A percentile compares a stretch with the other conserved stretches of the same genome.
Conservation (phyloP, 2,113 vertebrate genomes). For the Struthio camelus region DNA sequence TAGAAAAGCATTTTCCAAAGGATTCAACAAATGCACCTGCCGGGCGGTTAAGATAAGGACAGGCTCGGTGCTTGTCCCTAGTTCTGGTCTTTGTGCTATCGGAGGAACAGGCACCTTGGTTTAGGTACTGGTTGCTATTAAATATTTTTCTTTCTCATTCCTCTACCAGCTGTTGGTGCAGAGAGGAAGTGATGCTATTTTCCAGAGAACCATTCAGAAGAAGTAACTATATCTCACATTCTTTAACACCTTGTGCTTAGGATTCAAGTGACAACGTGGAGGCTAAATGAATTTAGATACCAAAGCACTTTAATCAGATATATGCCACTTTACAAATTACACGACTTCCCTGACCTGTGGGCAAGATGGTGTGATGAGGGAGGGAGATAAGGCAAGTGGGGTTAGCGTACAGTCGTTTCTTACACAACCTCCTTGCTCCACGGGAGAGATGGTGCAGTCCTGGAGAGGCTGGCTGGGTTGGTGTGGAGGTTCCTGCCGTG, state of each 20-base stretch:
- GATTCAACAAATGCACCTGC: neutral
- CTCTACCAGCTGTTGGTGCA: neutral
- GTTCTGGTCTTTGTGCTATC: neutral
- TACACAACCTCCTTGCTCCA: neutral
- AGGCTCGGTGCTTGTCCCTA: neutral
- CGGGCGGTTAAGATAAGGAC: neutral
- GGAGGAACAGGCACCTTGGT: neutral
- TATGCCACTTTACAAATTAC: neutral
- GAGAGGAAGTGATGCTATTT: neutral
- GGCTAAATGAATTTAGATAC: neutral
- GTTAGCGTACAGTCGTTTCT: neutral
- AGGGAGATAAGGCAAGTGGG: neutral
- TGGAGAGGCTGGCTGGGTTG: too few relatives aligned
- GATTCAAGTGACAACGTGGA: neutral
- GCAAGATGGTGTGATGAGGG: rapidly evolving
- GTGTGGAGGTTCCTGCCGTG: rapidly evolving
- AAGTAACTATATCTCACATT: neutral
- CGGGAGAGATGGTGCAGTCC: neutral
- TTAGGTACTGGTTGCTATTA: neutral
- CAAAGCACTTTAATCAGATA: neutral
- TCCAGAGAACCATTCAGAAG: neutral
- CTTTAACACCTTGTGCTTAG: neutral
- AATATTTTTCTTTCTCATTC: neutral
- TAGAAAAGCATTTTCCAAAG: neutral
- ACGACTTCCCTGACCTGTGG: rapidly evolving